phyloP scores from a whole-genome alignment of 2,113 vertebrate genomes.

The Limanda limanda region DNA sequence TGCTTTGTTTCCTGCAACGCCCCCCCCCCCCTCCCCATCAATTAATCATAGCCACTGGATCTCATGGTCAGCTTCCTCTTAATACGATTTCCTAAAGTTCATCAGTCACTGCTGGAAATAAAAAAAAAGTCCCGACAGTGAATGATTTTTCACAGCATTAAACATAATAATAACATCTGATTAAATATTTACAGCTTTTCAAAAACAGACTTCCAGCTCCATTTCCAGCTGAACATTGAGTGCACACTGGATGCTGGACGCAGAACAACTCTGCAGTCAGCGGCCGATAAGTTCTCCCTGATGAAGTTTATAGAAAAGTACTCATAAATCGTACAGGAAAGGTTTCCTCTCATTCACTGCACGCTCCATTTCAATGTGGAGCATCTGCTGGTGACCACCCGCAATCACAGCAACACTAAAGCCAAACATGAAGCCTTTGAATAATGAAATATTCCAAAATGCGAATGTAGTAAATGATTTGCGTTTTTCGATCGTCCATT shows the following conservation, averaged over 20 bases:
- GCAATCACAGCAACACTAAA: too few species aligned
- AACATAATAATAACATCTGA: not conserved
- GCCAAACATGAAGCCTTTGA: constrained; percentile 6
- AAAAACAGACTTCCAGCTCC: not conserved
- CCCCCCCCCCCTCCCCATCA: not conserved
- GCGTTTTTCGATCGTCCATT: not conserved
- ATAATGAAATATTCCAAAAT: not conserved
- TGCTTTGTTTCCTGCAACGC: not conserved
- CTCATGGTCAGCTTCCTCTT: constrained; percentile 15
- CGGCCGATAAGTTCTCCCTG: not conserved
- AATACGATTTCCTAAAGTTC: constrained; percentile 14
- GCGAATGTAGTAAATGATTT: not conserved
- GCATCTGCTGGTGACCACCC: too few species aligned
- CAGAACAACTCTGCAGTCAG: not conserved
- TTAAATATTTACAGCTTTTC: constrained; percentile 15
- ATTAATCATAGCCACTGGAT: not conserved
- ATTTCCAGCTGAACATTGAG: not conserved
- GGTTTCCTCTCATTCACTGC: not conserved
- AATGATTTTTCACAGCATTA: not conserved
- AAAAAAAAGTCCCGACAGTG: not conserved
- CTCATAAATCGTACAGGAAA: constrained; percentile 39
- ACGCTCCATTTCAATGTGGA: too few species aligned
- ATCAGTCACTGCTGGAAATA: not conserved
- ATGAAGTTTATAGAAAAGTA: constrained; percentile 30
- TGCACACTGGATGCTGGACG: not conserved